These are phyloP conservation scores for Helicoverpa assulta DNA, from an alignment of 2,888 invertebrate species.

Conservation along the genomic window DNA sequence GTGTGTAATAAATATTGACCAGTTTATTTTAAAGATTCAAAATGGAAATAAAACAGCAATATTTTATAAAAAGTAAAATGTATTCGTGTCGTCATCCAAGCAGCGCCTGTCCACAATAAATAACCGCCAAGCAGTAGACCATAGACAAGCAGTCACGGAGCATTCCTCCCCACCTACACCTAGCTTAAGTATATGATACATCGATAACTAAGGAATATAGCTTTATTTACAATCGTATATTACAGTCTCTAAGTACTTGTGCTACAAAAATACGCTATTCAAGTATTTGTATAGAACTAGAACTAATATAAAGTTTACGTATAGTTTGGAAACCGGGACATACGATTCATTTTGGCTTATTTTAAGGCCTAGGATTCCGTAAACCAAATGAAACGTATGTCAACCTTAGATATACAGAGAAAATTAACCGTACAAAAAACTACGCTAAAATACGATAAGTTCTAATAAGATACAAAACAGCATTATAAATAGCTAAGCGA, in stretches of 20 bases:
- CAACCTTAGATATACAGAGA: neutral
- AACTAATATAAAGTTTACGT: constrained; percentile 38
- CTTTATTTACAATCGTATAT: constrained; percentile 59
- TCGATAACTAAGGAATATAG: constrained; percentile 28
- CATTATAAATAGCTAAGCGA: constrained; percentile 2
- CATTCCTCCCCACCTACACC: constrained; percentile 33
- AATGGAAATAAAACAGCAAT: constrained; percentile 49
- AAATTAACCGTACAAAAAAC: neutral
- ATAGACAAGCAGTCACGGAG: constrained; percentile 42
- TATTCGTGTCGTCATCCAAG: constrained; percentile 58
- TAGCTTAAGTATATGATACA: constrained; percentile 57
- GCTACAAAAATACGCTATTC: constrained; percentile 24
- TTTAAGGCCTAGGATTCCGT: no score
- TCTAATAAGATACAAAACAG: neutral
- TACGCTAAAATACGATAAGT: neutral
- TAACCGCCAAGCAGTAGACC: constrained; percentile 55
- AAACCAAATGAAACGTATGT: neutral
- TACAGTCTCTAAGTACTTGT: constrained; percentile 61
- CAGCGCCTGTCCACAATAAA: constrained; percentile 55
- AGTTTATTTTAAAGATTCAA: no score
- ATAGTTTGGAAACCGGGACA: constrained; percentile 36
- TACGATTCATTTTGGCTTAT: neutral
- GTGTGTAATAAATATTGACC: no score
- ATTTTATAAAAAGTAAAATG: constrained; percentile 58
- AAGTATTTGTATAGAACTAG: constrained; percentile 31